These are phyloP conservation scores for Danaus plexippus DNA, from an alignment of 1,140 invertebrate genomes.

Conservation along the genomic window DNA sequence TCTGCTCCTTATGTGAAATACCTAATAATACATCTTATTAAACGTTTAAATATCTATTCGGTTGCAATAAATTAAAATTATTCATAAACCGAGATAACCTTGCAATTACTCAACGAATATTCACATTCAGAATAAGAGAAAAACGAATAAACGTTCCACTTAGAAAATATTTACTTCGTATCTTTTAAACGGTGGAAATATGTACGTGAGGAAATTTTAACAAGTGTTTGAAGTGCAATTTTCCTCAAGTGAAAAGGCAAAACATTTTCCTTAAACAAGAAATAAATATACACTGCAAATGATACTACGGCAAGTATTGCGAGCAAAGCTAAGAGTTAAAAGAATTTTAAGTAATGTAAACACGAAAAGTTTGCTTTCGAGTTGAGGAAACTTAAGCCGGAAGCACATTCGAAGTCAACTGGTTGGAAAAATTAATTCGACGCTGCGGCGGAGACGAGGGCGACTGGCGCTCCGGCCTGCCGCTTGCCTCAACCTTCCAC, in stretches of 20 bases:
- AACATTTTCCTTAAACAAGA: conserved; percentile 46
- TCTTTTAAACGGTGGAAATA: conserved; percentile 28
- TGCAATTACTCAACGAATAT: too few species aligned
- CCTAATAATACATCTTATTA: conserved; percentile 21
- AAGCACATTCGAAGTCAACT: conserved; percentile 64
- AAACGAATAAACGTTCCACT: too few species aligned
- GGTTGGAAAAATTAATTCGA: conserved; percentile 66
- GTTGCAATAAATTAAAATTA: conserved; percentile 4
- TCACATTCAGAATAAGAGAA: too few species aligned
- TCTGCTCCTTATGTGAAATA: conserved; percentile 33
- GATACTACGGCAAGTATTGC: conserved; percentile 58
- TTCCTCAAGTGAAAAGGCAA: conserved; percentile 38
- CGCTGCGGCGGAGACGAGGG: conserved; percentile 44
- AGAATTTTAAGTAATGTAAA: conserved; percentile 67
- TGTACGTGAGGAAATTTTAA: conserved; percentile 31
- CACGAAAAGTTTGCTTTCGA: conserved; percentile 67
- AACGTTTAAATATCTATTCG: conserved; percentile 3
- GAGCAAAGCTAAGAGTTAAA: conserved; percentile 57
- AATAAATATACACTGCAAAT: conserved; percentile 48
- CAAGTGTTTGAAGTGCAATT: conserved; percentile 45
- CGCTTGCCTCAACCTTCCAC: conserved; percentile 40
- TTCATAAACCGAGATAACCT: conserved; percentile 1
- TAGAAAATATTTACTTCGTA: conserved; percentile 13
- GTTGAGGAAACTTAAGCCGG: conserved; percentile 61
- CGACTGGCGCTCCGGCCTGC: conserved; percentile 30